These are phyloP conservation scores for Hylyphantes graminicola DNA, from an alignment of 1,140 invertebrate species.

Conservation along the genomic window DNA sequence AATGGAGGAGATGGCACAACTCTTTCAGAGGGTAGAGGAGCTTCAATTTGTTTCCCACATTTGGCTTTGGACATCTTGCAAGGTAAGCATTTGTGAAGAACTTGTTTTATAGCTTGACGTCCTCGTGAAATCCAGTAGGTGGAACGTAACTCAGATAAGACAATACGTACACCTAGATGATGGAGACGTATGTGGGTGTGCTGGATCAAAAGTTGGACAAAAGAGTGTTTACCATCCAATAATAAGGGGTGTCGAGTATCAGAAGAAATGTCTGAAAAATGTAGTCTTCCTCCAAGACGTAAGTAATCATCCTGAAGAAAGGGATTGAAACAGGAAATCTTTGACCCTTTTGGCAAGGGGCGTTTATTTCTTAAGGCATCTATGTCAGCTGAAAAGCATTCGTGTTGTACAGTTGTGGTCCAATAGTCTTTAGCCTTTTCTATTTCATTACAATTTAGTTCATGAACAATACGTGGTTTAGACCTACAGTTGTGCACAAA, in stretches of 20 bases:
- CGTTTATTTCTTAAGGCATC: neutral
- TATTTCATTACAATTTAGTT: neutral
- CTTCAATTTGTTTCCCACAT: constrained; percentile 30
- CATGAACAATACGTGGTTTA: neutral
- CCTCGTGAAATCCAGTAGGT: constrained; percentile 18
- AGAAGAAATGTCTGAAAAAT: constrained; percentile 9
- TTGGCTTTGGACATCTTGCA: constrained; percentile 15
- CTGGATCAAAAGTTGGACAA: constrained; percentile 10
- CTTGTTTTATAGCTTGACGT: constrained; percentile 25
- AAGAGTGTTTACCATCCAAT: constrained; percentile 16
- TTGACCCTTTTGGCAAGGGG: constrained; percentile 8
- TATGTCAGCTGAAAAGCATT: constrained; percentile 15
- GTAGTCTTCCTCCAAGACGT: constrained; percentile 18
- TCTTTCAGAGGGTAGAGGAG: too few relatives aligned
- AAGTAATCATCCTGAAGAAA: constrained; percentile 18
- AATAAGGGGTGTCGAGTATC: constrained; percentile 14
- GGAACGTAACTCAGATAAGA: constrained; percentile 2
- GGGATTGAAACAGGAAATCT: constrained; percentile 18
- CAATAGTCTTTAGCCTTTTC: constrained; percentile 7
- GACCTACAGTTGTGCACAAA: constrained; percentile 9
- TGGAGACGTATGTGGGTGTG: constrained; percentile 3
- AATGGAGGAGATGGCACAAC: constrained; percentile 17
- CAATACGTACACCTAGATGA: constrained; percentile 14
- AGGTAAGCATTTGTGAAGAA: constrained; percentile 7
- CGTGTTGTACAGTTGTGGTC: constrained; percentile 15